Conservation (phyloP, 2,888 invertebrate species). For the Stenodera caucasica region DNA sequence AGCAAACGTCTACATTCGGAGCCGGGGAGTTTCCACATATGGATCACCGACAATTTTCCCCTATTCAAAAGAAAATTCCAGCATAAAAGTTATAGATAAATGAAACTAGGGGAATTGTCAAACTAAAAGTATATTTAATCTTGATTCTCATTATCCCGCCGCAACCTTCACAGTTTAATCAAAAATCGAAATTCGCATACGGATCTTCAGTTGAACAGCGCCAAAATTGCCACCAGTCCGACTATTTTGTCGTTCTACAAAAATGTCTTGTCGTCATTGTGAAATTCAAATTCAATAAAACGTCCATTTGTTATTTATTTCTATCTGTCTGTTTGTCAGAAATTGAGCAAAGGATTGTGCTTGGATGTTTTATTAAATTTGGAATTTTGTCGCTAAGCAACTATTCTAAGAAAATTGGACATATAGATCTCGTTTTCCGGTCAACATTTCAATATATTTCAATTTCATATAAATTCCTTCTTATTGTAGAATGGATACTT, state of each 20-base stretch:
- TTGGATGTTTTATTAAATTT: conserved; percentile 1
- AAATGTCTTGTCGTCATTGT: too few relatives aligned
- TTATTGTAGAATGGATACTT: not conserved
- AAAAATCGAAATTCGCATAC: too few relatives aligned
- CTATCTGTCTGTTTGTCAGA: not conserved
- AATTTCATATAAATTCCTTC: conserved; percentile 14
- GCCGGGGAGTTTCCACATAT: not conserved
- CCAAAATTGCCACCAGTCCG: too few relatives aligned
- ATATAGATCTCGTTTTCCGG: not conserved
- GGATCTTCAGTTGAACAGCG: too few relatives aligned
- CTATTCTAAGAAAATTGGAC: not conserved
- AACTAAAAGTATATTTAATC: too few relatives aligned
- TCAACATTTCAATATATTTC: conserved; percentile 13
- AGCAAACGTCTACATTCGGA: not conserved
- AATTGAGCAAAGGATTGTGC: conserved; percentile 1
- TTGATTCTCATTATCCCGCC: too few relatives aligned
- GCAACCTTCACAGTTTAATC: too few relatives aligned
- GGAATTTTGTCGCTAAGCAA: conserved; percentile 7
- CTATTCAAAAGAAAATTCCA: not conserved
- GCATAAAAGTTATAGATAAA: too few relatives aligned
- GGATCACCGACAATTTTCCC: not conserved
- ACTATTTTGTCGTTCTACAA: too few relatives aligned
- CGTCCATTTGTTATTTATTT: not conserved
- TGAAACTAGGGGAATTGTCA: not conserved
- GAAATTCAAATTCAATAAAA: not conserved